Evolutionary conservation across 2,888 invertebrate species (phyloP), one percentile per base, ranked within the genome.

Genomic region (Hedya salicella): DNA sequence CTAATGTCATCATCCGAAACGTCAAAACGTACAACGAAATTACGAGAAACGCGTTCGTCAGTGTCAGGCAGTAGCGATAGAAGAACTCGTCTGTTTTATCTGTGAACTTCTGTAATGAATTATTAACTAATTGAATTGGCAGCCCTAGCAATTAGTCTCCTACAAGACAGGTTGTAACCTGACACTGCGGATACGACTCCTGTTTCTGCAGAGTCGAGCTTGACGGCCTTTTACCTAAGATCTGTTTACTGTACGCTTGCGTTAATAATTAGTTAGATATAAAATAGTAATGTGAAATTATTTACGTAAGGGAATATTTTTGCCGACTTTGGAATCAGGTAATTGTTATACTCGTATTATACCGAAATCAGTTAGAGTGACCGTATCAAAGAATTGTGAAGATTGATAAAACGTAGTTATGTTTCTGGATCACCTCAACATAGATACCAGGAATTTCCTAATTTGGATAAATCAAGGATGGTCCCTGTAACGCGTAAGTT

Each of bases 111-210:
- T 25, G 13, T n/a, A n/a, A n/a, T n/a, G n/a, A n/a, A n/a, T n/a
- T n/a, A 48, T 40, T 56, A 14, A 54, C 32, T 13, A 32, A 32
- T 32, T 21, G 14, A 49, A 11, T 32, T 39, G 65, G 5, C 49
- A 61, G 21, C 66, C 66, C 66, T 66, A 61, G 25, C 49, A 50
- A 66, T 66, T 42, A 61, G 48, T 48, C 48, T 44, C 39, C 14
- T 39, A n/a, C 53, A 14, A 42, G 60, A 60, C 60, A 66, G 61
- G 60, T 66, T 66, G 66, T 49, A 66, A 66, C 32, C 48, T 48
- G 66, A 66, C 48, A 61, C 48, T 36, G 46, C 40, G 59, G 39
- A 49, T 36, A 39, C 52, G 46, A 39, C 36, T 64, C 59, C 46
- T 13, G 53, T 66, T 48, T 21, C 64, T 46, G 59, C 30, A 13